Percentiles rank a stretch among this genome's conserved stretches.
Conservation (phyloP, 2,113 vertebrate genomes). For the Strigops habroptila region DNA sequence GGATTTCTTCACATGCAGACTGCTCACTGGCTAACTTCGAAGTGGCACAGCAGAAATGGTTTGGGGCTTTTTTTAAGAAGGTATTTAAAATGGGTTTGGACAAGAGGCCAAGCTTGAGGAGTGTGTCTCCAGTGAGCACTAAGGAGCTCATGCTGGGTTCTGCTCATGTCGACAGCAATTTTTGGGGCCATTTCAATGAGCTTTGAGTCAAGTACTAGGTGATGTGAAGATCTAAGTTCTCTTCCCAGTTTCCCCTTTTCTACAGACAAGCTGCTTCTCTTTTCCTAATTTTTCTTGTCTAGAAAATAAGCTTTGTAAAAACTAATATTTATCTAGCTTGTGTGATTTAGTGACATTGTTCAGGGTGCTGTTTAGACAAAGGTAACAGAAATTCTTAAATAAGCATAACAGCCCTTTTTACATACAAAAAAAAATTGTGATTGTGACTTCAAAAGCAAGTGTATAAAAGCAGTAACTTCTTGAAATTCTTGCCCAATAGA, state of each 20-base stretch:
- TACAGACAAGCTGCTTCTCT: background rate
- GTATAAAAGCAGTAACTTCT: conserved; percentile 8
- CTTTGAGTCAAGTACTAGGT: background rate
- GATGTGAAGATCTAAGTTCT: background rate
- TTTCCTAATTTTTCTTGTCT: background rate
- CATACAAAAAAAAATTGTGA: background rate
- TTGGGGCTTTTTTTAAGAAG: background rate
- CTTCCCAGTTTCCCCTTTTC: background rate
- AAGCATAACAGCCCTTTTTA: background rate
- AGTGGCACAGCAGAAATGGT: background rate
- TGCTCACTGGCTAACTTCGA: background rate
- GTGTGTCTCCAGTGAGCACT: background rate
- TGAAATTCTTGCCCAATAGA: conserved; percentile 21
- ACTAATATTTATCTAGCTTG: background rate
- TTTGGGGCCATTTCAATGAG: background rate
- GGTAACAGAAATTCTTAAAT: background rate
- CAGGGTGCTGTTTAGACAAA: background rate
- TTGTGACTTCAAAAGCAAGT: conserved; percentile 34
- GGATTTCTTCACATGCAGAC: background rate
- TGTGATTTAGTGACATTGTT: background rate
- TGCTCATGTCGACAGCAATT: background rate
- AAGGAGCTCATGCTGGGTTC: background rate
- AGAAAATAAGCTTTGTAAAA: background rate
- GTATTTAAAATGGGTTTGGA: background rate
- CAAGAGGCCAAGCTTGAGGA: fast-evolving